Conservation (phyloP, 2,797 vertebrate genomes). For the Oreochromis mossambicus region DNA sequence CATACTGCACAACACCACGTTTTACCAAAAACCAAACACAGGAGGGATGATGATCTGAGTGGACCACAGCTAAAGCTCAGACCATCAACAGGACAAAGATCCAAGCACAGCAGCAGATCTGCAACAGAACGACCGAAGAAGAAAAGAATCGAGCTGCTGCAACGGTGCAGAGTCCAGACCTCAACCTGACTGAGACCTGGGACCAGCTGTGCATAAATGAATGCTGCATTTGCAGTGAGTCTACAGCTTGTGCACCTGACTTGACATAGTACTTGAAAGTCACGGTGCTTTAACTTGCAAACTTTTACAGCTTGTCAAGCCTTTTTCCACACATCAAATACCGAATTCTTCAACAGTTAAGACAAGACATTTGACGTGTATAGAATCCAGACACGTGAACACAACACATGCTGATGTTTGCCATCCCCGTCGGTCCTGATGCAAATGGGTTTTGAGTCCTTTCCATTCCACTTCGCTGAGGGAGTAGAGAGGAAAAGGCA, state of each 20-base stretch:
- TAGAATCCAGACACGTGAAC: not conserved
- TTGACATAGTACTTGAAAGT: accelerated
- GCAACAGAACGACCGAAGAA: not conserved
- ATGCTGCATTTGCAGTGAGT: not conserved
- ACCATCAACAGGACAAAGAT: not conserved
- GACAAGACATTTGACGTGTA: not conserved
- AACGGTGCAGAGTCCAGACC: not conserved
- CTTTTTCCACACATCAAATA: not conserved
- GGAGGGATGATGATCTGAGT: not conserved
- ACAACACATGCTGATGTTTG: not conserved
- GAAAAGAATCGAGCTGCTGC: not conserved
- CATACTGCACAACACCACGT: accelerated
- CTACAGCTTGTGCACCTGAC: not conserved
- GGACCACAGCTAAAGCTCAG: not conserved
- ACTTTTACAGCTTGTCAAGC: not conserved
- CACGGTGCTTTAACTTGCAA: not conserved
- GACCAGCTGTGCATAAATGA: not conserved
- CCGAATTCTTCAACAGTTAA: not conserved
- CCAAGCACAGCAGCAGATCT: not conserved
- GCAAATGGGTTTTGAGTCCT: not conserved
- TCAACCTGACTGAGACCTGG: not conserved
- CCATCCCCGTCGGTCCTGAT: not conserved
- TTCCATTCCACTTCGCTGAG: accelerated
- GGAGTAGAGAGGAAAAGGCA: not conserved
- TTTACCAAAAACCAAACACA: not conserved